Evolutionary conservation across 2,888 invertebrate species (phyloP).

Genomic region (Drosophila pegasa): DNA sequence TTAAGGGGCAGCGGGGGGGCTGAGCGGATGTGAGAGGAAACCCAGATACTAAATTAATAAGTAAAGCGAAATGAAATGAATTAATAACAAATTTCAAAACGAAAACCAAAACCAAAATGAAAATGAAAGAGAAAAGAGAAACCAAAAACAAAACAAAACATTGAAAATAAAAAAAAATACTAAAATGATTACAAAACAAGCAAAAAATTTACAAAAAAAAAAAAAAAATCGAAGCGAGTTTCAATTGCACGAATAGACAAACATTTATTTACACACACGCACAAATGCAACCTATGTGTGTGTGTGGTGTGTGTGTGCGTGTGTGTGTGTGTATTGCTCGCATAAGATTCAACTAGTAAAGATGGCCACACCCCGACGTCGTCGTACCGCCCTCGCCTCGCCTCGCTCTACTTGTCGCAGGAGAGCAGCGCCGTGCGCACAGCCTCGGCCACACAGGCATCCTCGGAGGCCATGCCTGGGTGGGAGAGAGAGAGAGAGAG

Average conservation of each 20-base stretch:
- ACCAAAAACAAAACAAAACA: conserved; percentile 52
- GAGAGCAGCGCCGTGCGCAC: conserved; percentile 81
- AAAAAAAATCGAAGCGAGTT: not conserved
- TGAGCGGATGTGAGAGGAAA: conserved; percentile 24
- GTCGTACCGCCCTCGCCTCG: no score
- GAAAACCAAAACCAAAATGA: conserved; percentile 35
- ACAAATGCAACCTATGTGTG: no score
- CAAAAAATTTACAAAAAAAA: conserved; percentile 56
- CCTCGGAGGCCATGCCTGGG: conserved; percentile 88
- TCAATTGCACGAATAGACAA: not conserved
- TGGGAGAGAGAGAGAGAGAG: not conserved
- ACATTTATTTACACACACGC: not conserved
- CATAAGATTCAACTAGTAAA: no score
- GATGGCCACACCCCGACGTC: no score
- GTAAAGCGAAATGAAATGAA: conserved; percentile 65
- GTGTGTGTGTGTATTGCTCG: no score
- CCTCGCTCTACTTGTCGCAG: not conserved
- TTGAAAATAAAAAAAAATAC: conserved; percentile 74
- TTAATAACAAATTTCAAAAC: conserved; percentile 70
- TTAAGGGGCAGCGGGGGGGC: conserved; percentile 6
- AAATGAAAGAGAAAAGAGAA: conserved; percentile 42
- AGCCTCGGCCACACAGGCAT: conserved; percentile 87
- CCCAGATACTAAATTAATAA: conserved; percentile 70
- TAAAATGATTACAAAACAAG: conserved; percentile 74
- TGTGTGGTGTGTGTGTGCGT: no score